Conservation (phyloP, 2,797 vertebrate species). For the Hyperoplus lanceolatus region DNA sequence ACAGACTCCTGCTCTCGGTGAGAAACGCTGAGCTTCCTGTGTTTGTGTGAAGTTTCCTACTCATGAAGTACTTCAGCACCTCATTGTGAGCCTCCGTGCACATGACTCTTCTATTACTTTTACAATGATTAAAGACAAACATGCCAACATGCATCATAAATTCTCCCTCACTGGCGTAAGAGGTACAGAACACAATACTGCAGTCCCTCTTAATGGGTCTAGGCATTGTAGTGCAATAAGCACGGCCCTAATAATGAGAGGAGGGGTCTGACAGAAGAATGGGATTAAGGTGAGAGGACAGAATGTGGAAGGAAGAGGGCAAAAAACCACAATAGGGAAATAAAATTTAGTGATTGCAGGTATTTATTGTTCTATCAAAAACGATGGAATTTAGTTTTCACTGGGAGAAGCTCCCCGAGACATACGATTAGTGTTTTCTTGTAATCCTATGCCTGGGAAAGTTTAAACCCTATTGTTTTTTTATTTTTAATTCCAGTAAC, state of each 20-base stretch:
- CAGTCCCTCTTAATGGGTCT: constrained; percentile 25
- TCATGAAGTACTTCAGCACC: constrained; percentile 89
- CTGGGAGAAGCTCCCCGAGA: constrained; percentile 37
- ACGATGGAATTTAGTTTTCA: constrained; percentile 27
- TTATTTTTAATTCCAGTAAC: constrained; percentile 39
- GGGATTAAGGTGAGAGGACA: constrained; percentile 58
- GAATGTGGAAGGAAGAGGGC: constrained; percentile 60
- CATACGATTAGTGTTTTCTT: constrained; percentile 14
- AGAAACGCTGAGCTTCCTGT: constrained; percentile 94
- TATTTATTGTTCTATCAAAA: constrained; percentile 59
- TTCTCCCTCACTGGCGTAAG: constrained; percentile 34
- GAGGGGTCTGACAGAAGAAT: constrained; percentile 53
- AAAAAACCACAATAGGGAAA: constrained; percentile 61
- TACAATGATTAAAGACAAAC: constrained; percentile 77
- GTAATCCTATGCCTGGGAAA: constrained; percentile 48
- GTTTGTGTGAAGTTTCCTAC: constrained; percentile 98
- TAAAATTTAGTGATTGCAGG: constrained; percentile 40
- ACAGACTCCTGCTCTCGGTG: constrained; percentile 88
- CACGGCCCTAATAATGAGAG: constrained; percentile 13
- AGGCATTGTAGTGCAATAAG: constrained; percentile 11
- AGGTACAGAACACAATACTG: constrained; percentile 43
- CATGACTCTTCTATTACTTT: constrained; percentile 76
- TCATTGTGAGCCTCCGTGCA: constrained; percentile 81
- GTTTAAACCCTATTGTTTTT: constrained; percentile 53
- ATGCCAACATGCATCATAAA: constrained; percentile 60